These are phyloP conservation scores for Dipodomys spectabilis DNA, from an alignment of 2,113 vertebrate genomes.

Conservation along the genomic window DNA sequence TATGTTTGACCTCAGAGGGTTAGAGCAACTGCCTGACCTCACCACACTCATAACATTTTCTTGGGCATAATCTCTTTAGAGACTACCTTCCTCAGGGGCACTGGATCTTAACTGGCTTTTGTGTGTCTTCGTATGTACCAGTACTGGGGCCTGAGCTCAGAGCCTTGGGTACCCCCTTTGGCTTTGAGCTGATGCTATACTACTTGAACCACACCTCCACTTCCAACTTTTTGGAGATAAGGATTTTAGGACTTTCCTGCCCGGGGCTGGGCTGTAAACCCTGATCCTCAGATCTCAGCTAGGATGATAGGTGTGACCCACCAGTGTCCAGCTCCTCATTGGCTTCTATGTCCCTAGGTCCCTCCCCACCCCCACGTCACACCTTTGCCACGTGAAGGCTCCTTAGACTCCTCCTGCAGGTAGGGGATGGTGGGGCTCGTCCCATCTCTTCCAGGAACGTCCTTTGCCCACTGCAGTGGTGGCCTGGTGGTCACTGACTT, in stretches of 20 bases:
- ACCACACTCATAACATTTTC: accelerated
- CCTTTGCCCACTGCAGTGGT: slow-evolving; percentile 50
- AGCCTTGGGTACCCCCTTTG: too few relatives aligned
- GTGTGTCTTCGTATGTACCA: too few relatives aligned
- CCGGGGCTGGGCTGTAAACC: too few relatives aligned
- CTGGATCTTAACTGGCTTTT: not conserved
- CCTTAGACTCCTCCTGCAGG: slow-evolving; percentile 84
- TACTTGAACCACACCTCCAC: too few relatives aligned
- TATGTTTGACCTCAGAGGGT: not conserved
- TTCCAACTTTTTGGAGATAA: too few relatives aligned
- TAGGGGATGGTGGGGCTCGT: slow-evolving; percentile 63
- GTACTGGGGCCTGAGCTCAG: too few relatives aligned
- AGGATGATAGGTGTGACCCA: too few relatives aligned
- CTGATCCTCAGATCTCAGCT: too few relatives aligned
- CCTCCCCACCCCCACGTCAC: not conserved
- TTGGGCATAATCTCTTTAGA: not conserved
- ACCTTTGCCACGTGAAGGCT: slow-evolving; percentile 28
- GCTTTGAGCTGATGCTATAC: too few relatives aligned
- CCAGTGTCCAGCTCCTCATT: too few relatives aligned
- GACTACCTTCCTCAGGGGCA: not conserved
- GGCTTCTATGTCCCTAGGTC: not conserved
- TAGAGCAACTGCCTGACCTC: not conserved
- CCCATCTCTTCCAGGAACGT: slow-evolving; percentile 63
- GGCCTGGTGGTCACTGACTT: slow-evolving; percentile 67
- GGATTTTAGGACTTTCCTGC: too few relatives aligned